These are phyloP conservation scores for Acrossocheilus wenchowensis DNA, from an alignment of 2,797 vertebrate species.

Conservation along the genomic window DNA sequence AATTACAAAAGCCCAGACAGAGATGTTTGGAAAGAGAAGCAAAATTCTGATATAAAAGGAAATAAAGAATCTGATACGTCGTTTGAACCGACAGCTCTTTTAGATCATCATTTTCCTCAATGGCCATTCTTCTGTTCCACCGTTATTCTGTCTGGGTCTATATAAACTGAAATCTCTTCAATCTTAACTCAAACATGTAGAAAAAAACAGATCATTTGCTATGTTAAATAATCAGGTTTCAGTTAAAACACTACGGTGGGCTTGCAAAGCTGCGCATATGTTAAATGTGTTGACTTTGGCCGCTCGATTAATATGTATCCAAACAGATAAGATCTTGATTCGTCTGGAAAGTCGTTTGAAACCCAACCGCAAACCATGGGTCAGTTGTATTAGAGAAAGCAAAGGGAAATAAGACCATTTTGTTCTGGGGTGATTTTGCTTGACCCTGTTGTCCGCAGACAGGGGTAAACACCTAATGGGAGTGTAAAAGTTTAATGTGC, in stretches of 20 bases:
- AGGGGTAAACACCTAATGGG: constrained; percentile 45
- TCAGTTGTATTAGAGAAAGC: constrained; percentile 28
- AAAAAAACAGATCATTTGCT: constrained; percentile 67
- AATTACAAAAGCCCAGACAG: constrained; percentile 24
- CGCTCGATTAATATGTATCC: constrained; percentile 59
- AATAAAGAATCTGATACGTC: neutral
- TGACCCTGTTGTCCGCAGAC: constrained; percentile 50
- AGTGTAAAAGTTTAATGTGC: constrained; percentile 48
- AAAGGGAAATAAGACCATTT: constrained; percentile 53
- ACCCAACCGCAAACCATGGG: constrained; percentile 52
- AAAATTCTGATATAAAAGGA: constrained; percentile 2
- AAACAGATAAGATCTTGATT: constrained; percentile 73
- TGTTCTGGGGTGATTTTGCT: constrained; percentile 53
- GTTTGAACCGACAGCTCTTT: constrained; percentile 8
- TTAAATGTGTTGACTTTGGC: constrained; percentile 72
- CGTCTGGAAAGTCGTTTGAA: constrained; percentile 63
- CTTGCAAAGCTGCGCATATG: constrained; percentile 55
- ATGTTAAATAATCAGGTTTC: constrained; percentile 72
- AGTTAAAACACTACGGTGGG: constrained; percentile 65
- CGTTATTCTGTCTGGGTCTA: constrained; percentile 30
- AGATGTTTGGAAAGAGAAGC: neutral
- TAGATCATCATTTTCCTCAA: constrained; percentile 22
- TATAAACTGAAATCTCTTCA: constrained; percentile 45
- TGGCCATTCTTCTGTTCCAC: constrained; percentile 1
- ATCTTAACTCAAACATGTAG: constrained; percentile 50